phyloP scores from a whole-genome alignment of 2,797 vertebrate species.

The Cheirogaleus major region DNA sequence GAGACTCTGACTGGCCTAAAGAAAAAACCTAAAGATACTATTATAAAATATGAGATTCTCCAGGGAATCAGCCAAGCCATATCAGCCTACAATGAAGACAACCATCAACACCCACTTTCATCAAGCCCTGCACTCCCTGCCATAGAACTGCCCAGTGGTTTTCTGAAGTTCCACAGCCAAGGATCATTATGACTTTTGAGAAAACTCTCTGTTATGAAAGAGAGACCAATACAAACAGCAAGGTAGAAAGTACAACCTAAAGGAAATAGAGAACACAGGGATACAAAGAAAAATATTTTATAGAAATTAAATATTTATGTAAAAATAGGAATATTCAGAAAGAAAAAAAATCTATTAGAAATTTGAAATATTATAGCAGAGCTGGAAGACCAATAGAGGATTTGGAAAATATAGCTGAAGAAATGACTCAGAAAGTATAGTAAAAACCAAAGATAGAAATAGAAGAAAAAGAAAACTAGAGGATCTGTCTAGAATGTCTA shows the following conservation, averaged over 20 bases:
- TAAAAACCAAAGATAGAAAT: neutral
- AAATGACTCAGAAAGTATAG: neutral
- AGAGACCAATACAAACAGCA: neutral
- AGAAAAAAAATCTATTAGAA: neutral
- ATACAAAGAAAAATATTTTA: neutral
- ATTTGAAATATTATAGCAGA: neutral
- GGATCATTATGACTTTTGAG: neutral
- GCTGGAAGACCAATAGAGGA: neutral
- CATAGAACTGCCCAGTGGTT: neutral
- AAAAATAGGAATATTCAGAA: neutral
- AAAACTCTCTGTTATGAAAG: constrained; percentile 1
- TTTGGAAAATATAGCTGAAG: neutral
- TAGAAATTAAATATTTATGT: neutral
- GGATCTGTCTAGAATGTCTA: neutral
- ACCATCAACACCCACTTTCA: neutral
- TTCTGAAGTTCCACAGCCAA: neutral
- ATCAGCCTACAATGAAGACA: neutral
- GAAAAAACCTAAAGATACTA: neutral
- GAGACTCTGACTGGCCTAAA: neutral
- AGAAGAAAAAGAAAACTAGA: neutral
- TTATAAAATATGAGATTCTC: neutral
- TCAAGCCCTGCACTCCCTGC: no score
- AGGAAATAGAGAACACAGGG: neutral
- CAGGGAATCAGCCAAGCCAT: neutral
- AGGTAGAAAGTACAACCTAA: neutral